phyloP scores from a whole-genome alignment of 2,113 vertebrate genomes.

The sheep (Ovis aries) region ARS-UI_Ramb_v3.0 NC_056057.1:84019001-84019500 shows the following conservation, averaged over 20 bases:
- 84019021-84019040: background rate
- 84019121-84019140: background rate
- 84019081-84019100: background rate
- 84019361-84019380: background rate
- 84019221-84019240: background rate
- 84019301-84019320: background rate
- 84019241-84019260: background rate
- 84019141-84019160: background rate
- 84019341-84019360: background rate
- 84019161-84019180: background rate
- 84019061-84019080: background rate
- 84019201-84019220: background rate
- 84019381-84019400: background rate
- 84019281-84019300: background rate
- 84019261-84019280: rapidly evolving
- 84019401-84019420: background rate
- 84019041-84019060: conserved; percentile 49
- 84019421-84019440: background rate
- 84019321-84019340: background rate
- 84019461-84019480: background rate
- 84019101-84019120: background rate
- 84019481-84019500: background rate
- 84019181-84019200: background rate
- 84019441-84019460: background rate
- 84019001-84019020: background rate